Conservation (phyloP, 53 echinoderm and acorn worm species). For the Arbacia lixula region DNA sequence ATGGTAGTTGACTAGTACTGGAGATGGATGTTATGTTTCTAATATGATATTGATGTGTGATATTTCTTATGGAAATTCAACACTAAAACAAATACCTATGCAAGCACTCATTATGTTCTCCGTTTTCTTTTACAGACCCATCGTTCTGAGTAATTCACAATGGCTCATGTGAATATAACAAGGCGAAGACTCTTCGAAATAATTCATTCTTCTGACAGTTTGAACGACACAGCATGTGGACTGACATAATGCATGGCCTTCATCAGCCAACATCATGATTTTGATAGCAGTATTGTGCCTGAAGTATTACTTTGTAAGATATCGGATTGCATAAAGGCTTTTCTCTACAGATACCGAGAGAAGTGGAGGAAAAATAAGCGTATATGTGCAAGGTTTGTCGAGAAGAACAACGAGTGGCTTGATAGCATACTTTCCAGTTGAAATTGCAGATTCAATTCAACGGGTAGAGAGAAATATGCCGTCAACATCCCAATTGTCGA, state of each 20-base stretch:
- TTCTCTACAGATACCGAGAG: background rate
- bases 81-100: too few species aligned
- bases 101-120: background rate
- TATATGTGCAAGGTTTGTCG: background rate
- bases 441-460: background rate
- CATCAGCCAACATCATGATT: background rate
- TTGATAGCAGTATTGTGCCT: background rate
- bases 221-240: background rate
- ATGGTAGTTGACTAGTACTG: too few species aligned
- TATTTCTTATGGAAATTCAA: too few species aligned
- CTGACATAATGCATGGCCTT: background rate
- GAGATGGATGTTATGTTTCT: too few species aligned
- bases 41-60: too few species aligned
- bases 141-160: background rate
- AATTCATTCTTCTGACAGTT: constrained; percentile 8
- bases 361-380: constrained; percentile 3
- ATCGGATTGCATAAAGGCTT: background rate
- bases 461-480: constrained; percentile 4
- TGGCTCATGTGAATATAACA: background rate
- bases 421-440: background rate
- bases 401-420: background rate
- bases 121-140: constrained; percentile 3
- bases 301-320: background rate
- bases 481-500: constrained; percentile 11
- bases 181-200: constrained; percentile 5